Evolutionary conservation across 37 sponge, comb jelly and placozoan genomes (phyloP), one percentile per base, ranked within the genome.

Genomic region (Haliclona indistincta): DNA sequence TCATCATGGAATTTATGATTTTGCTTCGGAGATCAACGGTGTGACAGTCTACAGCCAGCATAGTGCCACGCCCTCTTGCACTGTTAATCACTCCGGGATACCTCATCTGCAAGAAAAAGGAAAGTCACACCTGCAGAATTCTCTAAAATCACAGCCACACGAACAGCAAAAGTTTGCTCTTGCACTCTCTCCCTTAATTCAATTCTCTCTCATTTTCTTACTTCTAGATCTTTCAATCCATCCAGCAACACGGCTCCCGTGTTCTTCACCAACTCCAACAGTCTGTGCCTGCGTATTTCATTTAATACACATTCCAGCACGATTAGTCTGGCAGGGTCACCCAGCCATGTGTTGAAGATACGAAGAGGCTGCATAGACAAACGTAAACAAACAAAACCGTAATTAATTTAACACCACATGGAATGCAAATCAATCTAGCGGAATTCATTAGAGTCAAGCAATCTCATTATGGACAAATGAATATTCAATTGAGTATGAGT

Each of bases 291-390:
- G 32, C 73, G 45, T 15, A 93, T 89, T 28, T 77, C 80, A 4
- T 77, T 75, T 1, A 89, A 25, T 0, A 89, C 44, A 29, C 73
- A 87, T 22, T 71, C 72, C 44, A 85, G 34, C 25, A 89, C 39
- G 10, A 81, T 66, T 79, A 89, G 33, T 49, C 76, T 85, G 34
- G 56, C 28, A 23, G 82, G 87, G 40, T 93, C 94, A 25, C 94
- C 94, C 73, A 86, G 66, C 90, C 90, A 93, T 23, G 94, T 93
- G 84, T 93, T 93, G 80, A 81, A 85, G 42, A 93, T 86, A 35
- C 94, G 82, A 33, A 68, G 77, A 5, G 70, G 67, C 90, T 93
- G 55, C 17, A 58, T n/a, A 58, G 7, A 20, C 13, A 58, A n/a
- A n/a, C n/a, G n/a, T n/a, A n/a, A n/a, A n/a, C n/a, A n/a, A n/a